Percentiles rank a stretch among this genome's conserved stretches.
Evolutionary conservation across 2,113 vertebrate genomes (phyloP).

Genomic region (Poicephalus gulielmi): DNA sequence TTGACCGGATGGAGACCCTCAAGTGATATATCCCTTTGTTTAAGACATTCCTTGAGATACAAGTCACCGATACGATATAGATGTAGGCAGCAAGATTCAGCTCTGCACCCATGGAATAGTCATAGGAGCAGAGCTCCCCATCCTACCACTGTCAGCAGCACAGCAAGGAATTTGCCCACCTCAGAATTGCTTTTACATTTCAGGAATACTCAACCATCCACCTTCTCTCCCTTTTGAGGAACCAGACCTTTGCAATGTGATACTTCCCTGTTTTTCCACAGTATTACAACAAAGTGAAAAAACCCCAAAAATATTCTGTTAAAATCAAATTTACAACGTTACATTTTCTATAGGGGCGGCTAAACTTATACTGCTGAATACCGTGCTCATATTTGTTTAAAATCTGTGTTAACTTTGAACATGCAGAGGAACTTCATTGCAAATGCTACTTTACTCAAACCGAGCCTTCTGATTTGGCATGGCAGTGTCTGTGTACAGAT

Average conservation of each 20-base stretch:
- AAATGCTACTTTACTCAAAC: not conserved
- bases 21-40: not conserved
- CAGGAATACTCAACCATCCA: not conserved
- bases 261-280: not conserved
- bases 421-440: not conserved
- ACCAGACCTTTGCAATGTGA: not conserved
- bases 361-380: not conserved
- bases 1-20: not conserved
- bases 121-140: not conserved
- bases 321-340: not conserved
- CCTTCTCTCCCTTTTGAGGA: not conserved
- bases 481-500: not conserved
- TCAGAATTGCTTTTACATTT: not conserved
- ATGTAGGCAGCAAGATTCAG: not conserved
- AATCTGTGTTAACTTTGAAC: not conserved
- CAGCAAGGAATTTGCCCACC: not conserved
- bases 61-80: not conserved
- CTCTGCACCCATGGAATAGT: not conserved
- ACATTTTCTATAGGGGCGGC: not conserved
- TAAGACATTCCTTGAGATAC: not conserved
- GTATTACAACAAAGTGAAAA: not conserved
- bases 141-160: not conserved
- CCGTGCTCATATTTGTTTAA: not conserved
- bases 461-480: not conserved
- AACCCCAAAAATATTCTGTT: not conserved